Base-by-base conservation (phyloP, 2,888 invertebrate species). In the Loripinus fragilis region DNA sequence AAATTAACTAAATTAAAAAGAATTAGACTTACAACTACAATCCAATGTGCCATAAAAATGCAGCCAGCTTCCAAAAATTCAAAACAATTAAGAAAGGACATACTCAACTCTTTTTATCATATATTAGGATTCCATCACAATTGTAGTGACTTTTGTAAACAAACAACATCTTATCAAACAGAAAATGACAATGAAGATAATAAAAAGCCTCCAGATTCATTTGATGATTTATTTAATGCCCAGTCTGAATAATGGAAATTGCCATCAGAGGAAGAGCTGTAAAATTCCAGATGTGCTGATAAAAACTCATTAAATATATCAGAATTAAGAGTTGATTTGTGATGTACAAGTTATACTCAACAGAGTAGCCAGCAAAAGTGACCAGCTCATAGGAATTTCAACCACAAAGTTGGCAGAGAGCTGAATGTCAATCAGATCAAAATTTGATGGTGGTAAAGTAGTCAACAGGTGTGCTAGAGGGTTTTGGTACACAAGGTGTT, bases 361-460 rank as follows among this genome's bases (percentile, higher is more conserved):
- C 35, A 38, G 80, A 8, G 30, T 77, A 17, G 81, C 83, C 1
- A 35, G 30, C 12, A 85, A 83, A 75, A 41, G 67, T 52, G n/a
- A n/a, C n/a, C n/a, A n/a, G n/a, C n/a, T n/a, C n/a, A n/a, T n/a
- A n/a, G 71, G 80, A 0, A 81, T 81, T 42, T 69, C 72, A 45
- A 81, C 77, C 20, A 81, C 74, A 23, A 83, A 83, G 35, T 48
- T 83, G 10, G 74, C 75, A 15, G 85, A 85, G 71, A 71, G 52
- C 25, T 83, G 80, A 76, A 74, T 83, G 76, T 23, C 73, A 8
- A 75, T 79, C 5, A 0, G 76, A 17, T 33, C 50, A 17, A 83
- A 78, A 41, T 78, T 80, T 80, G 85, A 85, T 74, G 82, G 85
- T 28, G 82, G 81, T 0, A 85, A 82, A 50, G 41, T 74, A 7